Evolutionary conservation across 2,797 vertebrate species (phyloP).

Genomic region (Coregonus sp.): DNA sequence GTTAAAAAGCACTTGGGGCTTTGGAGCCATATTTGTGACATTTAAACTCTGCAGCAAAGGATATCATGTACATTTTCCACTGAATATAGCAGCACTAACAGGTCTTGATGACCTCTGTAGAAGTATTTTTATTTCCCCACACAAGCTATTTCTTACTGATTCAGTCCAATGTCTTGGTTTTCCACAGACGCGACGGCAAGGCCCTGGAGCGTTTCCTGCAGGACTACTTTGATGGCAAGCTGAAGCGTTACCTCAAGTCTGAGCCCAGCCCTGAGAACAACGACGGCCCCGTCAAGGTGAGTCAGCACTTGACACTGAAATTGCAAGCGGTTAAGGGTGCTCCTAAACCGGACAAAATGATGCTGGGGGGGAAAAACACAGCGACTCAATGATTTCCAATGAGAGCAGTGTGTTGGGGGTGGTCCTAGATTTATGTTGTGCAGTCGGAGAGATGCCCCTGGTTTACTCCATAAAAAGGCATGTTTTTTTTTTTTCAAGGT

Average conservation of each 20-base stretch:
- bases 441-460: background rate
- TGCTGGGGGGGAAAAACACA: background rate
- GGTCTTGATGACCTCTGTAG: background rate
- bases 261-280: constrained; percentile 92
- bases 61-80: background rate
- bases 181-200: constrained; percentile 88
- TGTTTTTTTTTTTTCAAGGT: background rate
- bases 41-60: background rate
- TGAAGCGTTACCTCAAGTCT: constrained; percentile 95
- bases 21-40: background rate
- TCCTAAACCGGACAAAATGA: background rate
- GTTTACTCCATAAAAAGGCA: background rate
- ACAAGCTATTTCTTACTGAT: background rate
- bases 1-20: background rate
- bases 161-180: background rate
- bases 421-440: background rate
- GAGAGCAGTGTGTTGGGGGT: background rate
- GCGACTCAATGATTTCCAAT: background rate
- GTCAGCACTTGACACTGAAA: constrained; percentile 2
- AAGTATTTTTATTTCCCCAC: background rate
- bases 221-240: constrained; percentile 87
- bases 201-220: constrained; percentile 92
- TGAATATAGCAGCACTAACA: background rate
- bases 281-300: constrained; percentile 94
- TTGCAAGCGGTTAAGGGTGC: background rate